Evolutionary conservation across 2,888 invertebrate genomes (phyloP), one percentile per base, ranked within the genome.

Genomic region (Stenolophus ochropezus): DNA sequence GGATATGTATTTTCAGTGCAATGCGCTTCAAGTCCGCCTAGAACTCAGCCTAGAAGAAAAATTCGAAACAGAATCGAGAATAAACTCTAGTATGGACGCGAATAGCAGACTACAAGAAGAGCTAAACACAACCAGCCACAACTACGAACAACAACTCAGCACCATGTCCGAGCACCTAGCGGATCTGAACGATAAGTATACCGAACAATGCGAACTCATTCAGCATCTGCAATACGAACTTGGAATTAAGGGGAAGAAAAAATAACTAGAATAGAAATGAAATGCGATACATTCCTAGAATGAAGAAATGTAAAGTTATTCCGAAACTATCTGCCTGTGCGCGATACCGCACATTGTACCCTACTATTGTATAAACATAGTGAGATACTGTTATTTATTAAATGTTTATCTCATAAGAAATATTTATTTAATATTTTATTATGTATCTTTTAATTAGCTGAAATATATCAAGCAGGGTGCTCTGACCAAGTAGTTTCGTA

Each of bases 111-210:
- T 93, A n/a, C 90, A 93, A 89, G 95, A 95, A 87, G 94, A 95
- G 87, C 90, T 95, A 65, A 90, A 91, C 83, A 92, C 92, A n/a
- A 93, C 93, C 1, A 91, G 86, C 83, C 86, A 88, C 80, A 94
- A 94, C 88, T 94, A 94, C 87, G 94, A 94, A 87, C 89, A 91
- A 33, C 95, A 95, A 87, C 89, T 95, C 77, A 93, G 93, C 85
- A 93, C 93, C 82, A 94, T 95, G 93, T 94, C 94, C 84, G 95
- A 95, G 85, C 95, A 95, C 89, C 90, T 95, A 85, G 94, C 94
- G 16, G 92, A 93, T 75, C 92, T 95, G 91, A 95, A 95, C 89
- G 97, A 97, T 85, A 97, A 96, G 90, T 92, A 98, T 71, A 93
- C 97, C 20, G 89, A 90, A 77, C 96, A 96, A 87, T 94, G 95